Conservation (phyloP, 2,797 vertebrate genomes). For the Scyliorhinus canicula region DNA sequence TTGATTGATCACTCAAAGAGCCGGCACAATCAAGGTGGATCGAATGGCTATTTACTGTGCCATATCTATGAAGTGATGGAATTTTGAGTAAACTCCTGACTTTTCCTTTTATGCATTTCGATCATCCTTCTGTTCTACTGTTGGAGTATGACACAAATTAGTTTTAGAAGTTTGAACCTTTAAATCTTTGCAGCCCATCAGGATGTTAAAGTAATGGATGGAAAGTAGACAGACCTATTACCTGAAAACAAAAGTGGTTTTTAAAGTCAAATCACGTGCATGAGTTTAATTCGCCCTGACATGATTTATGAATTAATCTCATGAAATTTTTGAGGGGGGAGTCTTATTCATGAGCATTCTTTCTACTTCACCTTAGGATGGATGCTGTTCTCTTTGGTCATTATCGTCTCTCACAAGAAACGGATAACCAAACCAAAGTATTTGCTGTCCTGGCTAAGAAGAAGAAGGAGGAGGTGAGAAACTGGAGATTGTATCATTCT, state of each 20-base stretch:
- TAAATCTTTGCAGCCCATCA: not conserved
- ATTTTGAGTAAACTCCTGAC: not conserved
- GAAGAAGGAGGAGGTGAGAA: conserved; percentile 83
- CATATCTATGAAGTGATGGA: too few relatives aligned
- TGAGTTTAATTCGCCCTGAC: not conserved
- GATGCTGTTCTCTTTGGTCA: conserved; percentile 87
- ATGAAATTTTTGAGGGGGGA: not conserved
- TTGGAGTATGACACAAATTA: not conserved
- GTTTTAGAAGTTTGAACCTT: not conserved
- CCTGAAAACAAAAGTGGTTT: not conserved
- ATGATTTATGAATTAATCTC: not conserved
- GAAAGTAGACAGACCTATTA: not conserved
- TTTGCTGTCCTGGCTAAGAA: conserved; percentile 95
- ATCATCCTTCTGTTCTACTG: not conserved
- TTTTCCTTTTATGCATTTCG: not conserved
- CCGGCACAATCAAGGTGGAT: too few relatives aligned
- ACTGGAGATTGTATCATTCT: not conserved
- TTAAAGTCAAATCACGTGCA: not conserved
- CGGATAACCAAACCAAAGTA: conserved; percentile 99
- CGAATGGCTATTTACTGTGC: not conserved
- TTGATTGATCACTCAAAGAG: not conserved
- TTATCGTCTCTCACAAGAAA: conserved; percentile 93
- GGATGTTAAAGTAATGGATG: not conserved
- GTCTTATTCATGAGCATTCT: conserved; percentile 24
- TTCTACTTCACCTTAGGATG: conserved; percentile 61